Base-by-base conservation (phyloP, 2,888 invertebrate genomes). In the Eupithecia pulchellata region DNA sequence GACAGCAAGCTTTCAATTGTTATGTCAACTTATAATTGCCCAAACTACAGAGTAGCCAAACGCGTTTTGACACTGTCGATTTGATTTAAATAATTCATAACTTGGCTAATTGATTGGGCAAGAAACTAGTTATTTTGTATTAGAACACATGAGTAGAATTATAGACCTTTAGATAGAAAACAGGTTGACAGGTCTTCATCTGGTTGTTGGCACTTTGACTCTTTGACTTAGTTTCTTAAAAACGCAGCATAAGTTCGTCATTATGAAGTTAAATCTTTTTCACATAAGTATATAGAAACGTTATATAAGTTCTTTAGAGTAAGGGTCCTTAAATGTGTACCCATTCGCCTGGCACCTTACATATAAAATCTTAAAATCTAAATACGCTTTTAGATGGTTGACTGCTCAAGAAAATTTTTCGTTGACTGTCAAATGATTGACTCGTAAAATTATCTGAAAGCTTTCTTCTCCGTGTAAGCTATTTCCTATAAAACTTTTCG, bases 91-190 rank as follows among this genome's bases (percentile, higher is more conserved):
- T 76, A 81, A 80, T 82, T 78, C 80, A 66, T 71, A 73, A 77
- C 73, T 81, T 80, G 80, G 79, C 78, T 82, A 83, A 82, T 84
- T 81, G 84, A 82, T 84, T 84, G 73, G 68, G 81, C 78, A 82
- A 82, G 76, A 69, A 73, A 79, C 82, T 70, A 72, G 81, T 81
- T 81, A 63, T 66, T 65, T 66, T 65, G 62, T 65, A 29, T 68
- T 65, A 62, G 57, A 61, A 29, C 27, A 47, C 57, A 62, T 68
- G 68, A 57, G 68, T 65, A 36, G 20, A 9, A 32, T 60, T 60
- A 60, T 11, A 60, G 13, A 57, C 58, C 3, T 68, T 57, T 65
- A 36, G 11, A 66, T 27, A 17, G 4, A 68, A 68, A 68, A 25
- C 65, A 17, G 72, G 62, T 36, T 27, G 13, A 11, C 30, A 47